Evolutionary conservation across 2,888 invertebrate species (phyloP), one percentile per base, ranked within the genome.

Genomic region (Embidobia sp.): DNA sequence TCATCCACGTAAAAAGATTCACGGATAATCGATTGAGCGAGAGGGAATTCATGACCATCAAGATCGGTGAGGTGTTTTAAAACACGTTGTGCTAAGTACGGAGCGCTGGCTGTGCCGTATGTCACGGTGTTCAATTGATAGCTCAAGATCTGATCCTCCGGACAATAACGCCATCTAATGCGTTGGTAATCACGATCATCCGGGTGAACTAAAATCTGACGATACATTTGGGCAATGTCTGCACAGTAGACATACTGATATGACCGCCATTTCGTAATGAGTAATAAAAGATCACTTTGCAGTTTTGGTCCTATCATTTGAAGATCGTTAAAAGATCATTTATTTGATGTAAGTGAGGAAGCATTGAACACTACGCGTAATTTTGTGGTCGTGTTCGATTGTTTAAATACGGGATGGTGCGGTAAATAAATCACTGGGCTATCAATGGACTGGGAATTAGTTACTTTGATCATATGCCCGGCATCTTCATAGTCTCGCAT

Each of bases 351-450:
- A 0, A 6, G 7, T 3, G 44, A 16, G 2, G 57, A 57, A 5
- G 57, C 57, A 11, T 57, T 57, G 10, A 42, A 42, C 4, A 57
- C 55, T 18, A 57, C 42, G 1, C 42, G 13, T 3, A 57, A 11
- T 19, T 29, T 59, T 1, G 59, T 59, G 3, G 33, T 44, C 1
- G 37, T 3, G 7, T 22, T 44, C 2, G 29, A 16, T 0, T 2
- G 2, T 29, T 57, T 57, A 1, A 42, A 18, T 1, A 57, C 57
- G 1, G 57, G 57, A 5, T 57, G 57, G 11, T 57, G 57, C 1
- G 57, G 16, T 6, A 57, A 8, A 29, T 57, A 57, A 10, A 26
- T 3, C 5, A 11, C 5, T 22, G 19, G 11, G 10, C 10, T 6
- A 11, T 3, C 3, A n/a, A 4, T 22, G 3, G 13, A 7, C 7